A percentile compares a stretch with the other conserved stretches of the same genome.
Conservation (phyloP, 2,888 invertebrate genomes). For the Phrixothrix hirtus region DNA sequence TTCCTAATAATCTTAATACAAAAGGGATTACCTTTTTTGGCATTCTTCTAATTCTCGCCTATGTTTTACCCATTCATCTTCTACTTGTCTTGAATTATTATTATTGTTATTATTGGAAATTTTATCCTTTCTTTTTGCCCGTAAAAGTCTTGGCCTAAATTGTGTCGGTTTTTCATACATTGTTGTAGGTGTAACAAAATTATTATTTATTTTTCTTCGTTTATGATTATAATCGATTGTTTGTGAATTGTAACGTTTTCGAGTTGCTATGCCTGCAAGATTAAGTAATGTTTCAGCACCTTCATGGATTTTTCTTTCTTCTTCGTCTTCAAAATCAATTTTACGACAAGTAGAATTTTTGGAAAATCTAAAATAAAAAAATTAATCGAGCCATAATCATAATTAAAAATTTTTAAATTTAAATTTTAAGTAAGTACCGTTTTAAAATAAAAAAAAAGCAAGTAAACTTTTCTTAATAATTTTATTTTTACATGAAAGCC, state of each 20-base stretch:
- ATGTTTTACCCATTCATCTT: slow-evolving; percentile 52
- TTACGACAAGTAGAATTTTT: slow-evolving; percentile 41
- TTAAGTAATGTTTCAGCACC: slow-evolving; percentile 80
- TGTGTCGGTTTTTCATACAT: slow-evolving; percentile 44
- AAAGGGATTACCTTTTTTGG: slow-evolving; percentile 51
- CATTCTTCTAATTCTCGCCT: slow-evolving; percentile 49
- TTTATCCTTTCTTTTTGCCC: slow-evolving; percentile 48
- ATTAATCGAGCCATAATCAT: not conserved
- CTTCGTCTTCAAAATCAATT: slow-evolving; percentile 62
- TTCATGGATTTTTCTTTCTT: slow-evolving; percentile 73
- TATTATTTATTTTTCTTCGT: slow-evolving; percentile 10
- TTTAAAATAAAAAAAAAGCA: too few species aligned
- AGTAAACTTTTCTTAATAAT: too few species aligned
- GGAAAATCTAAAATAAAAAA: slow-evolving; percentile 11
- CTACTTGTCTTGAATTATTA: slow-evolving; percentile 35
- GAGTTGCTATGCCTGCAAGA: slow-evolving; percentile 64
- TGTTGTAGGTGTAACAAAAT: slow-evolving; percentile 20
- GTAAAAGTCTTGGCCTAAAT: slow-evolving; percentile 50
- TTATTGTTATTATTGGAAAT: slow-evolving; percentile 37
- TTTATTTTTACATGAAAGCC: too few species aligned
- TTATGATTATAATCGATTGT: slow-evolving; percentile 23
- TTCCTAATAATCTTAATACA: slow-evolving; percentile 25
- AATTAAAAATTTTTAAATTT: not conserved
- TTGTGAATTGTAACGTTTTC: slow-evolving; percentile 45
- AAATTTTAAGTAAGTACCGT: too few species aligned